Evolutionary conservation across 2,113 vertebrate species (phyloP), one percentile per base, ranked within the genome.

Genomic region (Prunella himalayana): DNA sequence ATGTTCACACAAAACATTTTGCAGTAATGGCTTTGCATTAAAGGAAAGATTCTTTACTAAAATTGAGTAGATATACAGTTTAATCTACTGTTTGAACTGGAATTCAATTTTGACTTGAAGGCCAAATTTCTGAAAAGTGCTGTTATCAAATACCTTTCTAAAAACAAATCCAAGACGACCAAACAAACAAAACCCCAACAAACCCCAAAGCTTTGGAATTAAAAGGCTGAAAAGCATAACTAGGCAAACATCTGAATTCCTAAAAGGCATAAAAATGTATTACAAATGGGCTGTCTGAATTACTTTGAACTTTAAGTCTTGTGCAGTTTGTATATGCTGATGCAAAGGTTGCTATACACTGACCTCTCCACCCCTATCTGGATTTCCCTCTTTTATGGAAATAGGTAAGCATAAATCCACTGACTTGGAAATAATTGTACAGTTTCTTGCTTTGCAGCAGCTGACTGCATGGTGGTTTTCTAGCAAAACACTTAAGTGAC

Each of bases 401-500:
- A 73, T 50, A 66, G 50, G 80, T 85, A 91, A 92, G 70, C 23
- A 5, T 49, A 45, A 85, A 53, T 79, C 50, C 35, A 42, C 16
- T 66, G 33, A 57, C 41, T 53, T 91, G 73, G 81, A 89, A 93
- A 65, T 49, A 87, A 66, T 8, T 49, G 2, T 30, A 35, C 47
- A 33, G 18, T 75, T 91, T 86, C 45, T 93, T 60, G 49, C 65
- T 91, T 92, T 53, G 81, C 49, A 57, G 49, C 91, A 87, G 66
- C 61, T 91, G 89, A 92, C 31, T 87, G 35, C 73, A 2, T 91
- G 61, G 49, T 87, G 84, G 8, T 77, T 94, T 94, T 84, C 50
- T 90, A 94, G 56, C 41, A 92, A 84, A 94, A 75, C 91, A 41
- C 73, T 96, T 91, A 95, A 87, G 37, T 82, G 86, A 54, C 94